Evolutionary conservation across 1,140 invertebrate species (phyloP).

Genomic region (Conopomorpha cramerella): DNA sequence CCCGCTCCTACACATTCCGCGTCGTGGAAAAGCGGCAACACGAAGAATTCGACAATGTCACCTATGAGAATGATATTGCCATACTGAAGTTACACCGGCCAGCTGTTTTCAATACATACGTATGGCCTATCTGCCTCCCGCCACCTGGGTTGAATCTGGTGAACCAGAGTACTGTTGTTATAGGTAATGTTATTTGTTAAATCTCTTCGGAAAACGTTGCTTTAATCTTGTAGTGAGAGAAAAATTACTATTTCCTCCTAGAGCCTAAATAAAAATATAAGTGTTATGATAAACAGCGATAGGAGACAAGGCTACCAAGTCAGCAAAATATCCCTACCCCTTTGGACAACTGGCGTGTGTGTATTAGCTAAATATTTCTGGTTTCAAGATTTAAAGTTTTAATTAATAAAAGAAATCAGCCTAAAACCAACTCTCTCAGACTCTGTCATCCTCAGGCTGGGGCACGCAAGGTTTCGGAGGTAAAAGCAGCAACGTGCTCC

Average conservation of each 20-base stretch:
- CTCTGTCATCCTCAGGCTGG: constrained; percentile 69
- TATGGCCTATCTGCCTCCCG: constrained; percentile 85
- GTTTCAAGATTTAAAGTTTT: no score
- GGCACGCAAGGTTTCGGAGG: constrained; percentile 72
- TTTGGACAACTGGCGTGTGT: no score
- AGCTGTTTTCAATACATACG: constrained; percentile 75
- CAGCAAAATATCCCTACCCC: no score
- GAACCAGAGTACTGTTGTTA: constrained; percentile 70
- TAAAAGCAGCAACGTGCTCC: constrained; percentile 68
- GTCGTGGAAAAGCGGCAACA: constrained; percentile 69
- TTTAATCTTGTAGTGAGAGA: no score
- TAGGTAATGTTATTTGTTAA: constrained; percentile 65
- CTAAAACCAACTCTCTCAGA: no score
- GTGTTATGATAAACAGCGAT: no score
- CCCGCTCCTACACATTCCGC: constrained; percentile 66
- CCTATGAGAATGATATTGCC: constrained; percentile 80
- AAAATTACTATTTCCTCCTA: no score
- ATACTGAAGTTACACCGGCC: constrained; percentile 73
- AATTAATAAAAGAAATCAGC: no score
- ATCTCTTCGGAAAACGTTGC: no score
- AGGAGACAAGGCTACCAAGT: no score
- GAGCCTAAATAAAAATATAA: no score
- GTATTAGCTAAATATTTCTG: no score
- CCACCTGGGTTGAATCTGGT: constrained; percentile 64
- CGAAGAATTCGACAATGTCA: constrained; percentile 64